A percentile compares a stretch with the other conserved stretches of the same genome.
Evolutionary conservation across 2,888 invertebrate genomes (phyloP).

Genomic region (Alitta virens): DNA sequence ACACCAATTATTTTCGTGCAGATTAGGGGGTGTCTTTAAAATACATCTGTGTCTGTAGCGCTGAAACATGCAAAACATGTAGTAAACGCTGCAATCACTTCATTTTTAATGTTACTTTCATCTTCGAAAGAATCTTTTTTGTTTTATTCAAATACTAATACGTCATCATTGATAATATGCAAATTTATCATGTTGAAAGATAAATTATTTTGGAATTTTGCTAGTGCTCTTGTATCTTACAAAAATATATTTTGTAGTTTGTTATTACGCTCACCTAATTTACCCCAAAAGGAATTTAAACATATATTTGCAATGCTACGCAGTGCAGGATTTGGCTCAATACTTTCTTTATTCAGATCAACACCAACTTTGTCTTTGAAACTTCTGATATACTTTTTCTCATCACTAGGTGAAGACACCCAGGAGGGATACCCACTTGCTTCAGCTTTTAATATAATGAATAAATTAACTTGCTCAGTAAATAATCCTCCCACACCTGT

Average conservation of each 20-base stretch:
- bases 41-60: too few species aligned
- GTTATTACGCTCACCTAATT: background rate
- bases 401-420: background rate
- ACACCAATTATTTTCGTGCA: too few species aligned
- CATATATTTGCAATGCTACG: background rate
- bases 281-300: conserved; percentile 28
- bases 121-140: background rate
- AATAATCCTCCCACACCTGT: conserved; percentile 37
- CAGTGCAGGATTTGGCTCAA: background rate
- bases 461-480: conserved; percentile 41
- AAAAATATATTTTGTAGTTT: background rate
- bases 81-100: conserved; percentile 3
- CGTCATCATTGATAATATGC: background rate
- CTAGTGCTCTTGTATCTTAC: too few species aligned
- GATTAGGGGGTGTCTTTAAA: too few species aligned
- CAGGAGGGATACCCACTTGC: conserved; percentile 11
- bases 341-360: conserved; percentile 4
- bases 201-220: background rate
- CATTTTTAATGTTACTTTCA: background rate
- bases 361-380: background rate
- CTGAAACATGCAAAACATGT: conserved; percentile 6
- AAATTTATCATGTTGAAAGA: background rate
- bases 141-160: background rate
- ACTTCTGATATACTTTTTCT: conserved; percentile 28
- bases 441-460: conserved; percentile 39